These are phyloP conservation scores for Epirrhoe alternata DNA, from an alignment of 2,888 invertebrate species.

Conservation along the genomic window DNA sequence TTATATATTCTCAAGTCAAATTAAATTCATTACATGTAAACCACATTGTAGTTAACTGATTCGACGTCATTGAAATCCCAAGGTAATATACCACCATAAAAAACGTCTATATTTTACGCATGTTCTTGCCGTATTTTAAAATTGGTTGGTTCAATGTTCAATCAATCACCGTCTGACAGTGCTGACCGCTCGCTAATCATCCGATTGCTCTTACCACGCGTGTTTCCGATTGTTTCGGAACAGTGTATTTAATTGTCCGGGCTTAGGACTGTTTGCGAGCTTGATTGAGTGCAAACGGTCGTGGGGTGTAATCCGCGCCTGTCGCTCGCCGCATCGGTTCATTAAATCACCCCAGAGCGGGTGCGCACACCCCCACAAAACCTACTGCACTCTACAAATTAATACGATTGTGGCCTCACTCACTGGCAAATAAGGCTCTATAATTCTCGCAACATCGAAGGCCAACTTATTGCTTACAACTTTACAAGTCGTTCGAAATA, in stretches of 20 bases:
- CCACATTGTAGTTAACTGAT: neutral
- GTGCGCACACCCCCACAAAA: conserved; percentile 52
- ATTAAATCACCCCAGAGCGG: conserved; percentile 73
- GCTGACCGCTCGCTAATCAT: conserved; percentile 63
- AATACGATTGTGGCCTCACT: conserved; percentile 76
- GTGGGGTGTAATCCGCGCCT: conserved; percentile 81
- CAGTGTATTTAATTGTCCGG: conserved; percentile 81
- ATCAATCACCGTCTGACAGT: conserved; percentile 53
- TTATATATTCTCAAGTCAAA: neutral
- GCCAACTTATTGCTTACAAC: conserved; percentile 24
- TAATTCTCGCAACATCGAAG: conserved; percentile 44
- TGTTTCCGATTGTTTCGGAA: conserved; percentile 78
- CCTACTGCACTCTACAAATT: conserved; percentile 78
- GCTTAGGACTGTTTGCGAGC: conserved; percentile 82
- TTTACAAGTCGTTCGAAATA: conserved; percentile 22
- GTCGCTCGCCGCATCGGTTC: conserved; percentile 81
- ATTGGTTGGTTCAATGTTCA: conserved; percentile 22
- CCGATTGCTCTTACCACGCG: conserved; percentile 73
- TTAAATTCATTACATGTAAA: neutral
- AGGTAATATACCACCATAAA: neutral
- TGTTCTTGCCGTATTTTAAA: neutral
- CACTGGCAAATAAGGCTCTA: conserved; percentile 63
- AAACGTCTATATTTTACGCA: neutral
- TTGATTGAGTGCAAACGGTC: conserved; percentile 83
- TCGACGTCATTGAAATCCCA: neutral